Conservation (phyloP, 2,888 invertebrate species). For the Phalera bucephala region DNA sequence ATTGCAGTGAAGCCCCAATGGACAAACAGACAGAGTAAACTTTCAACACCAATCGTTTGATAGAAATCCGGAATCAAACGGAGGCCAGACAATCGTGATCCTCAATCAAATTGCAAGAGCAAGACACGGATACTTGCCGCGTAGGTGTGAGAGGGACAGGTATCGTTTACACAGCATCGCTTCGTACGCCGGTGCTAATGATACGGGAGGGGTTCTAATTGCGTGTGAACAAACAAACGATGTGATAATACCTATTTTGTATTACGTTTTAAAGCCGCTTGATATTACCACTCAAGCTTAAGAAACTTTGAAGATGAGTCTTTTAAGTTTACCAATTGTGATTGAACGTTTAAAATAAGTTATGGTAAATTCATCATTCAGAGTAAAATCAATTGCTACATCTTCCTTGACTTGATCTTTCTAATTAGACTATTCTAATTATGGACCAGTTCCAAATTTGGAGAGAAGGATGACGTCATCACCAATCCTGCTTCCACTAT, state of each 20-base stretch:
- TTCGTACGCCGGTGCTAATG: slow-evolving; percentile 65
- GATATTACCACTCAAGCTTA: slow-evolving; percentile 2
- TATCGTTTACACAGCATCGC: slow-evolving; percentile 38
- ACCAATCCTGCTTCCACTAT: slow-evolving; percentile 50
- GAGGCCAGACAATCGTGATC: slow-evolving; percentile 57
- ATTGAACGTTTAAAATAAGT: too few species aligned
- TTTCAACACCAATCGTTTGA: slow-evolving; percentile 63
- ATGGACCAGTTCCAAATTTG: too few species aligned
- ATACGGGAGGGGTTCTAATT: slow-evolving; percentile 75
- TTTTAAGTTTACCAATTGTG: too few species aligned
- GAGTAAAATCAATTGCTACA: too few species aligned
- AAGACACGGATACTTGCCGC: slow-evolving; percentile 32
- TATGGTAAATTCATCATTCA: too few species aligned
- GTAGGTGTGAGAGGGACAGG: slow-evolving; percentile 45
- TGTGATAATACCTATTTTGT: slow-evolving; percentile 66
- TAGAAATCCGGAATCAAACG: slow-evolving; percentile 63
- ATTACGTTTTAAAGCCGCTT: slow-evolving; percentile 24
- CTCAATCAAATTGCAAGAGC: slow-evolving; percentile 58
- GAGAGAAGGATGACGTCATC: slow-evolving; percentile 55
- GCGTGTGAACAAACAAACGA: slow-evolving; percentile 75
- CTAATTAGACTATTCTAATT: too few species aligned
- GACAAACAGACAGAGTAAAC: slow-evolving; percentile 56
- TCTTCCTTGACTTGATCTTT: too few species aligned
- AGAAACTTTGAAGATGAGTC: not conserved
- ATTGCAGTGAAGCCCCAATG: slow-evolving; percentile 34